Evolutionary conservation across 2,888 invertebrate species (phyloP).

Genomic region (Eudasyphora cyanicolor): DNA sequence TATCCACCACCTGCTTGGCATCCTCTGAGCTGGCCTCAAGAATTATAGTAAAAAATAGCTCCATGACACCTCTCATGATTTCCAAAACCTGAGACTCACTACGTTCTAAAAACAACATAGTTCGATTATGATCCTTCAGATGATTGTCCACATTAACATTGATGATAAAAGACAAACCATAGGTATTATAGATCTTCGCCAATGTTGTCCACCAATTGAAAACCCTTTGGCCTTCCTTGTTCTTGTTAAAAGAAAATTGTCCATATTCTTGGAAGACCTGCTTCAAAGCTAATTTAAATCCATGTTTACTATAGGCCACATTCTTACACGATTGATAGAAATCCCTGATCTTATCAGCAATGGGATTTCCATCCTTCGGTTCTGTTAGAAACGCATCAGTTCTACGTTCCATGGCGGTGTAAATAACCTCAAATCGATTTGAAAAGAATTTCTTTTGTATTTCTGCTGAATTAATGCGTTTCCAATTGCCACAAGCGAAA

Average conservation of each 20-base stretch:
- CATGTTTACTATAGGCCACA: slow-evolving; percentile 61
- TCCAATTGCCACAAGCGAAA: slow-evolving; percentile 93
- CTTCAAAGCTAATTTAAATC: slow-evolving; percentile 68
- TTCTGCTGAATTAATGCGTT: slow-evolving; percentile 73
- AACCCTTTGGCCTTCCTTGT: too few species aligned
- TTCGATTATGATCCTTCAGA: slow-evolving; percentile 68
- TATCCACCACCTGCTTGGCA: slow-evolving; percentile 67
- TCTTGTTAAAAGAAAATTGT: slow-evolving; percentile 69
- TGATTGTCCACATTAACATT: slow-evolving; percentile 71
- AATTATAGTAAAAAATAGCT: slow-evolving; percentile 68
- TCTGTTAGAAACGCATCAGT: slow-evolving; percentile 66
- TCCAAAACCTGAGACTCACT: slow-evolving; percentile 49
- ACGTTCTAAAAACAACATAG: slow-evolving; percentile 71
- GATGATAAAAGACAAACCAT: slow-evolving; percentile 71
- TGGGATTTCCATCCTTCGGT: slow-evolving; percentile 17
- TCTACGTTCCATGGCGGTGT: slow-evolving; percentile 71
- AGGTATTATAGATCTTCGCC: slow-evolving; percentile 72
- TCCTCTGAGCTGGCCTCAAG: slow-evolving; percentile 55
- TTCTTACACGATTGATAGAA: slow-evolving; percentile 73
- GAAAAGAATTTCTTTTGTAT: slow-evolving; percentile 64
- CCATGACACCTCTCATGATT: slow-evolving; percentile 39
- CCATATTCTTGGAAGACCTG: slow-evolving; percentile 69
- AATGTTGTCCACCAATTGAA: slow-evolving; percentile 74
- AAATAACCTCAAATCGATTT: slow-evolving; percentile 69
- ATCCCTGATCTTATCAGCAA: slow-evolving; percentile 71